Conservation (phyloP, 35 echinoderm and acorn worm species). For the Ophioderma brevispina region DNA sequence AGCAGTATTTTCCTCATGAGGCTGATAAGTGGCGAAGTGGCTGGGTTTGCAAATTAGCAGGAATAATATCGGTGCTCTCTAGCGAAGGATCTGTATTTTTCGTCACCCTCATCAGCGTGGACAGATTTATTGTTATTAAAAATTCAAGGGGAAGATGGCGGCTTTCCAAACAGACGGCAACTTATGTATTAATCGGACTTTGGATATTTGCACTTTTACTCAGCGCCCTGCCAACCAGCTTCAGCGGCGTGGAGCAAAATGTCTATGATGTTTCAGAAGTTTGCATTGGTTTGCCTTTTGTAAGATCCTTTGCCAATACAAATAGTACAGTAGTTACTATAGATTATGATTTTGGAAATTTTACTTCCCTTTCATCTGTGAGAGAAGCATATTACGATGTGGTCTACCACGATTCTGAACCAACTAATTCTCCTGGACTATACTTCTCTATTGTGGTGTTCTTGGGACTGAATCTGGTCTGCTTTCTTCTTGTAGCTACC, state of each 20-base stretch:
- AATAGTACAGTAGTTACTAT: neutral
- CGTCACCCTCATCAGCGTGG: neutral
- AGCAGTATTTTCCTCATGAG: neutral
- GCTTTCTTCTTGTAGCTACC: neutral
- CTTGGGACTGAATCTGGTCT: neutral
- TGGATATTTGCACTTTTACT: neutral
- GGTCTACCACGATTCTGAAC: neutral
- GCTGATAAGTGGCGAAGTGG: neutral
- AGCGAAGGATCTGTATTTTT: neutral
- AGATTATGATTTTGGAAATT: neutral
- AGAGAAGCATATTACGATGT: neutral
- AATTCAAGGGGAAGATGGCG: neutral
- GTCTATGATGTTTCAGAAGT: neutral
- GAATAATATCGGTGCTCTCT: neutral
- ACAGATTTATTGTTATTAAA: neutral
- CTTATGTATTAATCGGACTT: neutral
- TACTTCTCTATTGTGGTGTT: neutral
- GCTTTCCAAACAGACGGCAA: neutral
- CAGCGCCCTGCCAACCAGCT: neutral
- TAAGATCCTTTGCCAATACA: neutral
- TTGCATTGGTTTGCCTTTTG: neutral
- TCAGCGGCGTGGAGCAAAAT: neutral
- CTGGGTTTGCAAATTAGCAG: neutral
- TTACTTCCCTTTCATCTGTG: neutral
- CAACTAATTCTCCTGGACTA: neutral